Evolutionary conservation across 2,113 vertebrate genomes (phyloP), one percentile per base, ranked within the genome.

Genomic region (Callaeas wilsoni): DNA sequence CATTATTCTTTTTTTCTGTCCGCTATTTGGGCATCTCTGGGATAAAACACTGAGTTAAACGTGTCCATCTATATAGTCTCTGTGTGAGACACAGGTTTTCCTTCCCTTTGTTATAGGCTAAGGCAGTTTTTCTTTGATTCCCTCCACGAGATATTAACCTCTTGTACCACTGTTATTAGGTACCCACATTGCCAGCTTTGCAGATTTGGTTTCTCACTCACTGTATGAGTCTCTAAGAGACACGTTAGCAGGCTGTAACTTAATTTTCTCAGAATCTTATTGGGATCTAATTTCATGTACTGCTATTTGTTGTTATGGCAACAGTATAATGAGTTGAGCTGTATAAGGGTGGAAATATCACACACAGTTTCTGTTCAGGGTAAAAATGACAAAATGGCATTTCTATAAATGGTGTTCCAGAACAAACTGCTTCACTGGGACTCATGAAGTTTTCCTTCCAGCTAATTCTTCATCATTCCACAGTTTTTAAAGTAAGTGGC

Each of bases 271-370:
- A 37, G 94, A 93, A 96, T 95, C 95, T 97, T 97, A 94, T 97
- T 97, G 95, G 95, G 95, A 92, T 96, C 88, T 96, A 94, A 96
- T 98, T 98, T 97, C 92, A 95, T 97, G 97, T 97, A 94, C 98
- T 96, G 94, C 96, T 97, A 92, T 86, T 91, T 90, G 98, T 98
- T 98, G 96, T 97, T 97, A 98, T 98, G 97, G 98, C 94, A 97
- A 98, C 97, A 27, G 94, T 95, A 96, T 97, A 93, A 97, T 97
- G 97, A 97, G 87, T 93, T 97, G 94, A 93, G 94, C 97, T 97
- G 95, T 97, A 90, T 96, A 96, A 97, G 97, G 98, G 95, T 95
- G 88, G 73, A 97, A 98, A 97, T 98, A 98, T 96, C 97, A 96
- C 97, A 97, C 92, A 96, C 93, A 94, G 95, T 96, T 95, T 97